Evolutionary conservation across 2,888 invertebrate species (phyloP).

Genomic region (Trachelus troglodyta): DNA sequence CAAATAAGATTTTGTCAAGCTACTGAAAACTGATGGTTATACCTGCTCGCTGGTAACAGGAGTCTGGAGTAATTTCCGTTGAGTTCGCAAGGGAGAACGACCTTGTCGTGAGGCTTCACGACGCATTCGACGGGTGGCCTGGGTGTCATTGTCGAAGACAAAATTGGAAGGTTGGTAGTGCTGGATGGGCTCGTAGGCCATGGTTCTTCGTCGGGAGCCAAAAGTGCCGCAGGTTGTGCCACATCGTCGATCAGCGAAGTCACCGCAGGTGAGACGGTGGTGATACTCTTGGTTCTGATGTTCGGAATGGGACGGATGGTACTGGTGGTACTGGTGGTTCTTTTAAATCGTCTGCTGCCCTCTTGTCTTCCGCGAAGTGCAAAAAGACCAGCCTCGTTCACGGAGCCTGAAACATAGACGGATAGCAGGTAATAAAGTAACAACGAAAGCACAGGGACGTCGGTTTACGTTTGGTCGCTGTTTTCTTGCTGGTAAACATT

Average conservation of each 20-base stretch:
- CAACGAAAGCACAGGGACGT: not conserved
- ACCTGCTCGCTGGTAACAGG: constrained; percentile 58
- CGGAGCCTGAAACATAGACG: constrained; percentile 50
- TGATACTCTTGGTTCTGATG: not conserved
- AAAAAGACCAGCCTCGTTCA: constrained; percentile 61
- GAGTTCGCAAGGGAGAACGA: constrained; percentile 61
- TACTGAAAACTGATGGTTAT: constrained; percentile 11
- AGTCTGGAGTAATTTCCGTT: constrained; percentile 59
- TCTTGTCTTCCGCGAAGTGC: constrained; percentile 59
- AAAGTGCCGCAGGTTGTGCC: constrained; percentile 57
- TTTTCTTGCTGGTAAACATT: not conserved
- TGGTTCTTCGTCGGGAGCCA: constrained; percentile 57
- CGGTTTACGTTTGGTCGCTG: not conserved
- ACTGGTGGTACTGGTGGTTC: constrained; percentile 49
- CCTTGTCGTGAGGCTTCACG: constrained; percentile 60
- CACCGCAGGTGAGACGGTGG: not conserved
- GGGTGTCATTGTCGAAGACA: constrained; percentile 35
- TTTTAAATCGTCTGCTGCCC: constrained; percentile 51
- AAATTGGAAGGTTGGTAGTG: constrained; percentile 29
- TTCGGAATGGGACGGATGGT: constrained; percentile 23
- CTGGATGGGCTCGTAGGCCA: constrained; percentile 47
- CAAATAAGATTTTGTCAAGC: not conserved
- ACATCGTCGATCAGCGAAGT: constrained; percentile 42
- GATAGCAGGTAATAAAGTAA: not conserved
- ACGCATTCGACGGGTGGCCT: constrained; percentile 56